Conservation (phyloP, 1,140 invertebrate species). For the Drosophila takahashii region DNA sequence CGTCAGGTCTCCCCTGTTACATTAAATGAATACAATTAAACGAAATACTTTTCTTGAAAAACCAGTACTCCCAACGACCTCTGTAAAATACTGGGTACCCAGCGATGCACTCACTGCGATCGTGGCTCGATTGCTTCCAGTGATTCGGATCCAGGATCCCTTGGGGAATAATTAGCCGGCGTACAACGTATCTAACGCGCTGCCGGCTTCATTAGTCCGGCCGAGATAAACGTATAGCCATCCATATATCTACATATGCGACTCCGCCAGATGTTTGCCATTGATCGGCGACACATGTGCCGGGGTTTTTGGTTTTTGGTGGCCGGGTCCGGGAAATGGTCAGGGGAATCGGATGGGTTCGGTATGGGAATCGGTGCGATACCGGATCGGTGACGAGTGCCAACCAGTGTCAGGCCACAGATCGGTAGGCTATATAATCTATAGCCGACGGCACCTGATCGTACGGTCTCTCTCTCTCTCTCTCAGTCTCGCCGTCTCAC, state of each 20-base stretch:
- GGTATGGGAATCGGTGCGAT: background rate
- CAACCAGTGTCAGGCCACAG: constrained; percentile 66
- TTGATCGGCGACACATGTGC: constrained; percentile 46
- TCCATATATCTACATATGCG: background rate
- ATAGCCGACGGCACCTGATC: constrained; percentile 52
- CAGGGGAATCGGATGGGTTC: background rate
- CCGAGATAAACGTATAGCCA: background rate
- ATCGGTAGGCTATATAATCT: constrained; percentile 1
- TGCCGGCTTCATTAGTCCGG: constrained; percentile 49
- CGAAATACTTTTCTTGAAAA: background rate
- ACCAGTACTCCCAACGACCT: background rate
- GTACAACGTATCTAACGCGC: constrained; percentile 29
- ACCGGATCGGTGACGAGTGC: constrained; percentile 37
- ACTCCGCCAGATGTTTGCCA: constrained; percentile 50
- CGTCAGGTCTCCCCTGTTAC: no score
- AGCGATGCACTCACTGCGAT: background rate
- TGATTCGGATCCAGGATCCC: constrained; percentile 30
- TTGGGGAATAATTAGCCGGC: constrained; percentile 72
- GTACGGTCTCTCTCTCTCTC: background rate
- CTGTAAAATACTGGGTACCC: background rate
- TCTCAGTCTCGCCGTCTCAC: background rate
- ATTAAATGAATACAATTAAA: no score
- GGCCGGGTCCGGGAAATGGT: background rate
- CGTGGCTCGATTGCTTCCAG: constrained; percentile 10
- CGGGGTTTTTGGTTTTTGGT: constrained; percentile 26